Percentiles rank a stretch among this genome's conserved stretches.
Conservation (phyloP, 2,888 invertebrate genomes). For the Selenia dentaria region DNA sequence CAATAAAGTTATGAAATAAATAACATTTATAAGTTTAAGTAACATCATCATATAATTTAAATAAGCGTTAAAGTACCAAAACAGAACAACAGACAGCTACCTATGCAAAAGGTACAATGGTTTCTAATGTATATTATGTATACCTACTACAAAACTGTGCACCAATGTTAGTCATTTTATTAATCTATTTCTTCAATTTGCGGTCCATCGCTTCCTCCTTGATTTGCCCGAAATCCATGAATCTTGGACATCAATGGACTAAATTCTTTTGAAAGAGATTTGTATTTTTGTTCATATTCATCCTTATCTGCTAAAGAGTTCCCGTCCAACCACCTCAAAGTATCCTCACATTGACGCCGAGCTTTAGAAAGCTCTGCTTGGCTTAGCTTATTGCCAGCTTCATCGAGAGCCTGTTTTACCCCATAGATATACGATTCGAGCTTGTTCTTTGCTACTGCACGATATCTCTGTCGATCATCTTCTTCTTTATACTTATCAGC, state of each 20-base stretch:
- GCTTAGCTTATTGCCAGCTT: conserved; percentile 83
- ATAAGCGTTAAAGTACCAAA: no score
- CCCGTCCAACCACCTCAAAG: conserved; percentile 87
- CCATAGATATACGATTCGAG: conserved; percentile 89
- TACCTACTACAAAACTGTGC: no score
- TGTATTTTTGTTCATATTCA: conserved; percentile 86
- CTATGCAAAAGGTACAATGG: no score
- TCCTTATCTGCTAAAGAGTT: conserved; percentile 88
- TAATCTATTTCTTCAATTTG: conserved; percentile 85
- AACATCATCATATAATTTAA: no score
- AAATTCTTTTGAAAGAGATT: conserved; percentile 48
- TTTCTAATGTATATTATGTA: no score
- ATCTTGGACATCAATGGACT: conserved; percentile 85
- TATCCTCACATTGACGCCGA: conserved; percentile 80
- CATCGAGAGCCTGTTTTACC: conserved; percentile 87
- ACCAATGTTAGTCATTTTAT: no score
- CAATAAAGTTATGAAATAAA: no score
- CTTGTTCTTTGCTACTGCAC: conserved; percentile 87
- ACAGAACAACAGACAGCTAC: no score
- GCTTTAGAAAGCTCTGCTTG: conserved; percentile 84
- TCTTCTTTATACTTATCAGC: conserved; percentile 89
- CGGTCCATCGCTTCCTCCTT: conserved; percentile 63
- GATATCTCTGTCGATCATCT: conserved; percentile 87
- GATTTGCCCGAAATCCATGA: conserved; percentile 50
- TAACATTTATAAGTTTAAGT: no score